Conservation (phyloP, 2,888 invertebrate genomes). For the Brachynemurus nebulosus region DNA sequence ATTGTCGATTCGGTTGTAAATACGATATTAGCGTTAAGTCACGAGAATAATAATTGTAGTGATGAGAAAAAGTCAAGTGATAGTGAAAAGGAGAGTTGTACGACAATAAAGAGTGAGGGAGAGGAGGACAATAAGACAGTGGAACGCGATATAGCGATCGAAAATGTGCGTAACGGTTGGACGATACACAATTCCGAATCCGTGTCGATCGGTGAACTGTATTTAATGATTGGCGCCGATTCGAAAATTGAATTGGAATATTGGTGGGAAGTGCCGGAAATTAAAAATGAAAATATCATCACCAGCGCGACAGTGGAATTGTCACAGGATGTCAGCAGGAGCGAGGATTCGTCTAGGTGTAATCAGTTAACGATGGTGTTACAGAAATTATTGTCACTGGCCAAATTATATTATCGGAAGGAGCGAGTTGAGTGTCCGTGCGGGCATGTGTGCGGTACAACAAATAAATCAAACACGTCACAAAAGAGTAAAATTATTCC, state of each 20-base stretch:
- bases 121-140: constrained; percentile 8
- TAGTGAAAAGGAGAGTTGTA: background rate
- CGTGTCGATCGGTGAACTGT: constrained; percentile 78
- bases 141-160: constrained; percentile 5
- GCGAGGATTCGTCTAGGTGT: too few relatives aligned
- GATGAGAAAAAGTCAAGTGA: constrained; percentile 25
- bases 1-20: constrained; percentile 26
- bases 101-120: constrained; percentile 11
- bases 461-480: constrained; percentile 11
- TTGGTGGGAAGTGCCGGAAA: constrained; percentile 48
- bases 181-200: constrained; percentile 59
- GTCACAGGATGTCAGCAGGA: too few relatives aligned
- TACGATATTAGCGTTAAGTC: constrained; percentile 24
- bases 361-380: constrained; percentile 29
- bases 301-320: constrained; percentile 8
- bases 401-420: constrained; percentile 32
- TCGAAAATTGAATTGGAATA: constrained; percentile 65
- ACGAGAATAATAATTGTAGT: constrained; percentile 33
- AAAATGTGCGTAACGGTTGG: constrained; percentile 54
- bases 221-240: constrained; percentile 69
- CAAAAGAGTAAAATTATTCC: background rate
- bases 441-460: constrained; percentile 37
- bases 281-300: constrained; percentile 13
- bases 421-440: constrained; percentile 37
- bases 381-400: constrained; percentile 40